Percentiles rank a stretch among this genome's conserved stretches.
Conservation (phyloP, 2,888 invertebrate species). For the Cryptus armator region DNA sequence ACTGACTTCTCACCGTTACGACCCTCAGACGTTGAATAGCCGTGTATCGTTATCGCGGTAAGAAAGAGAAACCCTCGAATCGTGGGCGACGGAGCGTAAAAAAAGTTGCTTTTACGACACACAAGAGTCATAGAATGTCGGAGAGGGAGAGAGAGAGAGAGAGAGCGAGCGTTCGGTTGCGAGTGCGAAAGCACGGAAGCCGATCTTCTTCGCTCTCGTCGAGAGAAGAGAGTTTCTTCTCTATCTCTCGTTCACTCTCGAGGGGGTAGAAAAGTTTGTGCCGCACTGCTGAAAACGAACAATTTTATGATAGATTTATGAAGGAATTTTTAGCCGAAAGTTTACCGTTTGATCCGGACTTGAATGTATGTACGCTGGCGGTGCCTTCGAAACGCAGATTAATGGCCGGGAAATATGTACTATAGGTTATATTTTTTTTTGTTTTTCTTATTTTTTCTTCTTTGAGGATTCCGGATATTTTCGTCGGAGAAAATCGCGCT, state of each 20-base stretch:
- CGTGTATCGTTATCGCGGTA: slow-evolving; percentile 30
- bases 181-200: slow-evolving; percentile 24
- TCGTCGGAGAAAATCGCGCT: slow-evolving; percentile 50
- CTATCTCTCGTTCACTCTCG: slow-evolving; percentile 8
- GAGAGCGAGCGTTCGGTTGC: neutral
- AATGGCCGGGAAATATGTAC: slow-evolving; percentile 61
- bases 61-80: slow-evolving; percentile 49
- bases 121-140: slow-evolving; percentile 52
- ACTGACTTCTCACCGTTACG: slow-evolving; percentile 11
- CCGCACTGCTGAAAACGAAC: slow-evolving; percentile 66
- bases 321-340: slow-evolving; percentile 67
- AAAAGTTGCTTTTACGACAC: slow-evolving; percentile 64
- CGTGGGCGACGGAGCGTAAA: slow-evolving; percentile 63
- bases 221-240: slow-evolving; percentile 12
- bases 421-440: slow-evolving; percentile 28
- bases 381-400: slow-evolving; percentile 64
- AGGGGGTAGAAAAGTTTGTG: slow-evolving; percentile 63
- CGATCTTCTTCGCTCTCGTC: slow-evolving; percentile 37
- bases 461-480: slow-evolving; percentile 64
- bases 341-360: slow-evolving; percentile 68
- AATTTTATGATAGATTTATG: slow-evolving; percentile 73
- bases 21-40: neutral
- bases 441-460: slow-evolving; percentile 19
- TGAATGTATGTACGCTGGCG: slow-evolving; percentile 33
- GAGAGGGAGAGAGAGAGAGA: neutral